A percentile compares a stretch with the other conserved stretches of the same genome.
These are phyloP conservation scores for Pangasius mekongensis DNA, from an alignment of 2,797 vertebrate species.

Conservation along the genomic window DNA sequence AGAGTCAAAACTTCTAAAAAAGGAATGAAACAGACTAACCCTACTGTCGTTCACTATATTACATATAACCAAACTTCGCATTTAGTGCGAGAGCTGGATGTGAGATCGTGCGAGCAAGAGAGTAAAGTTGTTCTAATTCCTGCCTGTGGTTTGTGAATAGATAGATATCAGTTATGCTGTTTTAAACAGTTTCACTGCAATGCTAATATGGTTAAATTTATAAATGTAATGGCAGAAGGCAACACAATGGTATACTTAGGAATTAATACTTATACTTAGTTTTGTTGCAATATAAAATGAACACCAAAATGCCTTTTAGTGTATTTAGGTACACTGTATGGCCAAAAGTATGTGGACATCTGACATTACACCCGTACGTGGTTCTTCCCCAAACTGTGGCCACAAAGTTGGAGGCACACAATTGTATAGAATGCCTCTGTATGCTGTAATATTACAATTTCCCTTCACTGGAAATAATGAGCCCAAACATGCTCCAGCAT, in stretches of 20 bases:
- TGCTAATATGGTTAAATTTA: neutral
- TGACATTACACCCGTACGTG: neutral
- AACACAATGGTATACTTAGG: neutral
- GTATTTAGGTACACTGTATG: neutral
- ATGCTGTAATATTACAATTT: neutral
- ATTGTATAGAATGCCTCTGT: neutral
- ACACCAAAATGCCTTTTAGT: neutral
- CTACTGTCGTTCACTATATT: neutral
- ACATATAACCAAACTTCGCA: neutral
- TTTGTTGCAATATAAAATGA: neutral
- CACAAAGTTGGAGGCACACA: too few relatives aligned
- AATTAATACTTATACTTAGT: neutral
- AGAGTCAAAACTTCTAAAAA: neutral
- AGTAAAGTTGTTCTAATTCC: conserved; percentile 70
- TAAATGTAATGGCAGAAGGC: neutral
- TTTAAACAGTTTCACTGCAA: neutral
- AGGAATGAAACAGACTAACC: neutral
- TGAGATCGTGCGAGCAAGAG: conserved; percentile 56
- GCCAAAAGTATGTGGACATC: neutral
- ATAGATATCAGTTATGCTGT: neutral
- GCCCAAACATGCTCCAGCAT: neutral
- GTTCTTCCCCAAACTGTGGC: neutral
- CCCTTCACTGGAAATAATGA: neutral
- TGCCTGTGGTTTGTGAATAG: conserved; percentile 64
- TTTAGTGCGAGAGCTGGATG: neutral